Base-by-base conservation (phyloP, 2,113 vertebrate genomes). In the Malurus cyaneus region DNA sequence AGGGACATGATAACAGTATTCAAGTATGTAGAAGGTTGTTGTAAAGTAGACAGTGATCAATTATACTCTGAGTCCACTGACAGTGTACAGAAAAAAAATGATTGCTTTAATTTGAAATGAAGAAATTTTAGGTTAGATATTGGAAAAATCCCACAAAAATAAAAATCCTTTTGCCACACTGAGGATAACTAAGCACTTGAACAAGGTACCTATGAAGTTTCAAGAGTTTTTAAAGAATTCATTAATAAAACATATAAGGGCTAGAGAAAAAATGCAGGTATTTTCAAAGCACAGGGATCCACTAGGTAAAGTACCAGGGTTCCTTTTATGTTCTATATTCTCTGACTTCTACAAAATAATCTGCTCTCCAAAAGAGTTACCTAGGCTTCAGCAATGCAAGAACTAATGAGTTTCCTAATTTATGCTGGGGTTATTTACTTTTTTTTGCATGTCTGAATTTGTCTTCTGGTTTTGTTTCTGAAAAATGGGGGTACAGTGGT, bases 1-100 rank as follows among this genome's bases (percentile, higher is more conserved):
- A 96, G 91, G 95, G 94, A 97, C 95, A 96, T 94, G 96, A 97
- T 97, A 97, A 95, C 94, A 95, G 96, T 65, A 86, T 93, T 97
- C 80, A 93, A 95, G 70, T 93, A 96, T 96, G 92, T 93, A 93
- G 91, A 97, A 96, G 92, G 86, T 84, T 94, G 94, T 87, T 94
- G 56, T 86, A 95, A 96, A 91, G 73, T 65, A 82, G 91, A 57
- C 91, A 91, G 83, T 94, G 83, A 97, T 96, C 94, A 93, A 95
- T 97, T 96, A 95, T 87, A 26, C 36, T 91, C 61, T 69, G 67
- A 92, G 47, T 79, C 78, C 86, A 81, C 77, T 91, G 89, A 85
- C 71, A 86, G 78, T 67, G 53, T 29, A 76, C 57, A 94, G 49
- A 50, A 92, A 70, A n/a, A 70, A 89, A 69, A 50, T 44, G 8